Evolutionary conservation across 2,888 invertebrate species (phyloP).

Genomic region (Pyrgus malvae): DNA sequence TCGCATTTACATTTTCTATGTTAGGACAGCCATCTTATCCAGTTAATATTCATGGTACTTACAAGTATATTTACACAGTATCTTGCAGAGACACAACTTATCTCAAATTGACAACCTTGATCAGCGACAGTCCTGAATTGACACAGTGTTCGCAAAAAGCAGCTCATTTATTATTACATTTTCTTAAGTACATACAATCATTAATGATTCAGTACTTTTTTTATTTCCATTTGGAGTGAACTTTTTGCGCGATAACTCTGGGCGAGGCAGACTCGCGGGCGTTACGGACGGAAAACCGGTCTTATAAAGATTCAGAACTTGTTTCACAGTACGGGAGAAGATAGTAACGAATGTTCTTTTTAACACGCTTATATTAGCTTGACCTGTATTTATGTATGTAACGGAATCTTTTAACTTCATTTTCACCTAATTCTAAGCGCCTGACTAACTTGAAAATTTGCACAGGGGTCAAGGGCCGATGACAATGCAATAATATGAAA

Average conservation of each 20-base stretch:
- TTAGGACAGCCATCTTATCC: too few relatives aligned
- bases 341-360: neutral
- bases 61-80: neutral
- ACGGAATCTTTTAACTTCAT: neutral
- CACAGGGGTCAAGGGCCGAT: too few relatives aligned
- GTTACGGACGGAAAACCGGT: slow-evolving; percentile 66
- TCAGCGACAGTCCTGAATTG: slow-evolving; percentile 13
- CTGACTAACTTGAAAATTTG: too few relatives aligned
- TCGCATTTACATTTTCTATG: too few relatives aligned
- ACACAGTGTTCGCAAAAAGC: slow-evolving; percentile 18
- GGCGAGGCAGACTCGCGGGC: slow-evolving; percentile 71
- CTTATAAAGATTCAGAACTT: slow-evolving; percentile 41
- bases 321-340: neutral
- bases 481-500: neutral
- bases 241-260: slow-evolving; percentile 46
- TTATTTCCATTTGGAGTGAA: slow-evolving; percentile 43
- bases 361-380: neutral
- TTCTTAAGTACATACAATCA: slow-evolving; percentile 35
- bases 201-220: slow-evolving; percentile 38
- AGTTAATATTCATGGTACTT: neutral
- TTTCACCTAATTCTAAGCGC: too few relatives aligned
- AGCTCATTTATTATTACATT: slow-evolving; percentile 31
- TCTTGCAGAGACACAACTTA: too few relatives aligned
- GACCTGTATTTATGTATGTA: neutral
- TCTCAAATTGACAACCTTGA: slow-evolving; percentile 4